Evolutionary conservation across 1,140 invertebrate species (phyloP), one percentile per base, ranked within the genome.

Genomic region (Diorhabda sublineata): DNA sequence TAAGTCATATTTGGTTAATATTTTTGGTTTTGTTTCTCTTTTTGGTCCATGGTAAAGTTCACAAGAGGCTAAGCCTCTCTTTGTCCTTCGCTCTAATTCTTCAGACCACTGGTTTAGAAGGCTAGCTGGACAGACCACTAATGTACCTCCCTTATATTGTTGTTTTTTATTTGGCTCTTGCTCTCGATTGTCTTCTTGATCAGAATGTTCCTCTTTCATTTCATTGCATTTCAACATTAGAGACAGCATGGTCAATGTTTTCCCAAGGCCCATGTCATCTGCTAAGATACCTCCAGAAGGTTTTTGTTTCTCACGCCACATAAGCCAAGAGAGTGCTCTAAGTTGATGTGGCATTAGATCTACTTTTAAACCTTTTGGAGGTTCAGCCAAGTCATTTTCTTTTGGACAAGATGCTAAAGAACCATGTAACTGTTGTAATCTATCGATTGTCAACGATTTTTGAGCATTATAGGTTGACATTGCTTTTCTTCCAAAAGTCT

Each of bases 231-330:
- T 82, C 2, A 92, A 76, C 3, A 94, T 85, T 3, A 97, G 80
- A 0, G 95, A 88, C 69, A 98, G 94, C 90, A 97, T 95, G 0
- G 93, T 95, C 4, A 98, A 80, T 0, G 96, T 98, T 82, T 98
- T 98, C 0, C 94, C 94, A 1, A 95, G 81, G 44, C 96, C 96
- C 96, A 98, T 98, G 79, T 98, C 96, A 84, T 98, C 96, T 64
- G 95, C 95, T 88, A 92, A 81, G 56, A 94, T 89, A 2, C 95
- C 95, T 5, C 94, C 95, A 57, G 86, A 77, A 0, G 95, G 95
- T 71, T 86, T 85, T 80, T 96, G 91, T 43, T 83, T 83, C 82
- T 98, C 96, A 60, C 96, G 82, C 94, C 95, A 98, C 0, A 87
- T 69, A 65, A 98, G 82, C 96, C 96, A 98, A 7, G 90, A 86